Percentiles rank a stretch among this genome's conserved stretches.
phyloP scores from a whole-genome alignment of 2,113 vertebrate genomes.

The Trematocara unimaculatum region DNA sequence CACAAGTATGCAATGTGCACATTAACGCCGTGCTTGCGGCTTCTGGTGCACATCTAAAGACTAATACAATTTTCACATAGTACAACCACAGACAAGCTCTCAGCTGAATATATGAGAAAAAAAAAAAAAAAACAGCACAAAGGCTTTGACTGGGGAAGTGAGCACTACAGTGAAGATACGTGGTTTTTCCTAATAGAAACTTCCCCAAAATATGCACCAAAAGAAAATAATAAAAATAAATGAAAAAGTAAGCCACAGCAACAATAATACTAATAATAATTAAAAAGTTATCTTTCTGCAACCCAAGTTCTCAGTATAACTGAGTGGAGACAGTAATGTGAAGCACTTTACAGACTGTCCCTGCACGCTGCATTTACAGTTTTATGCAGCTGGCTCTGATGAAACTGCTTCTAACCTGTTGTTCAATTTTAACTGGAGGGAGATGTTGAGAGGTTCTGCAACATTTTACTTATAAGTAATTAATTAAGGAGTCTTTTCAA shows the following conservation, averaged over 20 bases:
- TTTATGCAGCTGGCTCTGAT: not conserved
- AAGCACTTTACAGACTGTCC: not conserved
- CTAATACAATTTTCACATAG: not conserved
- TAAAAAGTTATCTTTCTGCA: not conserved
- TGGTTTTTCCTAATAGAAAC: not conserved
- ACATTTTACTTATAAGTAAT: too few relatives aligned
- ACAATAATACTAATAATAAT: not conserved
- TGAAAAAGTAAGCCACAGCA: not conserved
- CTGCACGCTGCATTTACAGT: not conserved
- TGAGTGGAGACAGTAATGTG: not conserved
- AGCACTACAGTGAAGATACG: not conserved
- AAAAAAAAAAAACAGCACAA: not conserved
- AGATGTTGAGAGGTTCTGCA: not conserved
- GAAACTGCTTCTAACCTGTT: not conserved
- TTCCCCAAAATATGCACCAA: not conserved
- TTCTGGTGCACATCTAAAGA: not conserved
- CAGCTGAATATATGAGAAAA: not conserved
- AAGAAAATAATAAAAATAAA: not conserved
- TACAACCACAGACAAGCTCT: not conserved
- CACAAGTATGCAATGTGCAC: not conserved
- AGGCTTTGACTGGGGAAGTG: not conserved
- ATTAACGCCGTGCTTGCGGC: accelerated
- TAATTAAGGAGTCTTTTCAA: not conserved
- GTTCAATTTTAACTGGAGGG: not conserved
- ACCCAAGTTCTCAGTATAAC: not conserved